phyloP scores from a whole-genome alignment of 2,113 vertebrate genomes.

The Periophthalmus modestus region DNA sequence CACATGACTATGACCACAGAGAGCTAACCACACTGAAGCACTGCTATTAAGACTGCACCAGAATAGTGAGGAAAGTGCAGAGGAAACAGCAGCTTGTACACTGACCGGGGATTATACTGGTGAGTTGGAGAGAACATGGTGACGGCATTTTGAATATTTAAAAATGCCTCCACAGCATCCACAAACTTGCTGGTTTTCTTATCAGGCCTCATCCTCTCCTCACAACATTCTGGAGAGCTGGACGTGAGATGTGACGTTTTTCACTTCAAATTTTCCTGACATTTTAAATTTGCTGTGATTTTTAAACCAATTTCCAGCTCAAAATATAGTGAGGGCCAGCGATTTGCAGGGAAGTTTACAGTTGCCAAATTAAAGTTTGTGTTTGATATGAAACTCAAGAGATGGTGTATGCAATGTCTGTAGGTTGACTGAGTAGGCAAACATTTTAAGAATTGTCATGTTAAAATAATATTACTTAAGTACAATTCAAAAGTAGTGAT shows the following conservation, averaged over 20 bases:
- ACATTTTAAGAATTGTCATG: too few relatives aligned
- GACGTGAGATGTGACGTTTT: constrained; percentile 38
- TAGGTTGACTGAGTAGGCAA: too few relatives aligned
- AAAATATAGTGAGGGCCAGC: constrained; percentile 6
- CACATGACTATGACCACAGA: constrained; percentile 46
- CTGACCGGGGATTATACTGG: constrained; percentile 23
- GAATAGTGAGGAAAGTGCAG: constrained; percentile 65
- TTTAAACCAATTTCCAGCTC: constrained; percentile 19
- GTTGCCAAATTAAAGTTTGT: constrained; percentile 35
- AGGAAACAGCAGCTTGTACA: constrained; percentile 35
- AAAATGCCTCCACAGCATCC: constrained; percentile 12
- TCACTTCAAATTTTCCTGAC: constrained; percentile 1
- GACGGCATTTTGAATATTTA: constrained; percentile 1
- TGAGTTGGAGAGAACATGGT: background rate
- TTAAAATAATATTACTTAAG: too few relatives aligned
- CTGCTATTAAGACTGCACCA: constrained; percentile 68
- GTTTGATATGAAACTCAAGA: constrained; percentile 1
- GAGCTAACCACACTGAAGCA: constrained; percentile 58
- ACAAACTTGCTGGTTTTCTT: constrained; percentile 31
- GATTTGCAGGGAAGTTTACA: constrained; percentile 22
- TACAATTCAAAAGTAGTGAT: too few relatives aligned
- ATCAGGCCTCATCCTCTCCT: constrained; percentile 44
- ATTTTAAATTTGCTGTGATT: constrained; percentile 30
- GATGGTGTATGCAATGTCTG: too few relatives aligned
- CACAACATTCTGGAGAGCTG: constrained; percentile 25